Evolutionary conservation across 2,888 invertebrate species (phyloP), one percentile per base, ranked within the genome.

Genomic region (Hemaris fuciformis): DNA sequence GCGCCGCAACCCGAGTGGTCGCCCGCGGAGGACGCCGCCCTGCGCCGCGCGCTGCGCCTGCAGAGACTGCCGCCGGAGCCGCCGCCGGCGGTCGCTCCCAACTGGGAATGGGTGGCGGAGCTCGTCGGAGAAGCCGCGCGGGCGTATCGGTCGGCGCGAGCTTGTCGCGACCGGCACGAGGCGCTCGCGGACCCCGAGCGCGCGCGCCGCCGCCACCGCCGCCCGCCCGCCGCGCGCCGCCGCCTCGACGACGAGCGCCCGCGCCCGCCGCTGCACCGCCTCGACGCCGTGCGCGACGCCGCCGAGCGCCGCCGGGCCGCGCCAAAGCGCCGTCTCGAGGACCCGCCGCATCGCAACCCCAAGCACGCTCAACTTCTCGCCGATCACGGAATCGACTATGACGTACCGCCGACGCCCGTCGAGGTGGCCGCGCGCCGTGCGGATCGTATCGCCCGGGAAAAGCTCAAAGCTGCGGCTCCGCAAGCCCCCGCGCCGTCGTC

Each of bases 51-150:
- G 0, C 93, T 96, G 57, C 95, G 96, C 69, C 93, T 94, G 75
- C 96, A 96, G 86, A 87, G 87, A 23, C 79, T 87, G 77, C 89
- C 93, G 96, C 68, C 94, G 96, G 85, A 94, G 95, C 63, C 88
- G 74, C 81, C 91, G 95, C 64, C 96, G 96, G 66, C 97, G 96
- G 98, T 97, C 80, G 96, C 96, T 25, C 96, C 98, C 48, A 99
- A 99, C 92, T 99, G 99, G 99, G 99, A 99, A 84, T 94, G 98
- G 81, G 97, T 97, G 7, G 95, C 98, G 22, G 98, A 98, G 81
- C 94, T 97, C 74, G 98, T 99, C 1, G 98, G 96, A 86, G 95
- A 96, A 66, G 95, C 95, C n/a, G 96, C 97, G 57, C 94, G 97
- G 71, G 95, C 96, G 18, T 97, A 96, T 87, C 95, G 99, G 64